Evolutionary conservation across 2,888 invertebrate genomes (phyloP).

Genomic region (Polydrusus pterygomalis): DNA sequence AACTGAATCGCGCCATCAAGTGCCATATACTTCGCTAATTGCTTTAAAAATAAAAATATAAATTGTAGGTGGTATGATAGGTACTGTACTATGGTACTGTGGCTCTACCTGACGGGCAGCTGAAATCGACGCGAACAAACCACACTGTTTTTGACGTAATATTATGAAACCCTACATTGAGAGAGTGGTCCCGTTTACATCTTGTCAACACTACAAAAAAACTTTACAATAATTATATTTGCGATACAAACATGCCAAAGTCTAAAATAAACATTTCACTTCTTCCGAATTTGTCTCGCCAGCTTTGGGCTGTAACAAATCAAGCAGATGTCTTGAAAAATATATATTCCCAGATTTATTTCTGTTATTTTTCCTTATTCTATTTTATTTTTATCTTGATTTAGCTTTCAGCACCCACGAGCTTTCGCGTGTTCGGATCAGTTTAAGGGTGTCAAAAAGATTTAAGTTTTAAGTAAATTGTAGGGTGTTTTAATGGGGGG

Average conservation of each 20-base stretch:
- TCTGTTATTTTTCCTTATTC: slow-evolving; percentile 2
- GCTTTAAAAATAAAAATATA: too few species aligned
- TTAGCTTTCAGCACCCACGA: not conserved
- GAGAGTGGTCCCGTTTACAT: too few species aligned
- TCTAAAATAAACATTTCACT: not conserved
- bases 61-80: too few species aligned
- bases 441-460: not conserved
- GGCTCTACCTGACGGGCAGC: too few species aligned
- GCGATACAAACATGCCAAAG: not conserved
- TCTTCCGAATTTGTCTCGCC: not conserved
- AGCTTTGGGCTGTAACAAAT: not conserved
- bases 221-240: too few species aligned
- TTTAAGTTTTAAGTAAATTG: not conserved
- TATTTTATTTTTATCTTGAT: slow-evolving; percentile 6
- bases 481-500: not conserved
- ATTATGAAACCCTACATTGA: too few species aligned
- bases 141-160: too few species aligned
- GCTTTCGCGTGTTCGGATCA: slow-evolving; percentile 4
- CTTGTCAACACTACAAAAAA: too few species aligned
- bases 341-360: slow-evolving; percentile 6
- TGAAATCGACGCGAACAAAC: too few species aligned
- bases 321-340: slow-evolving; percentile 2
- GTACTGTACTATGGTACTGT: too few species aligned
- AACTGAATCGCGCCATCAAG: too few species aligned
- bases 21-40: too few species aligned